phyloP scores from a whole-genome alignment of 1,140 invertebrate species.

The Magallana ariakensis region DNA sequence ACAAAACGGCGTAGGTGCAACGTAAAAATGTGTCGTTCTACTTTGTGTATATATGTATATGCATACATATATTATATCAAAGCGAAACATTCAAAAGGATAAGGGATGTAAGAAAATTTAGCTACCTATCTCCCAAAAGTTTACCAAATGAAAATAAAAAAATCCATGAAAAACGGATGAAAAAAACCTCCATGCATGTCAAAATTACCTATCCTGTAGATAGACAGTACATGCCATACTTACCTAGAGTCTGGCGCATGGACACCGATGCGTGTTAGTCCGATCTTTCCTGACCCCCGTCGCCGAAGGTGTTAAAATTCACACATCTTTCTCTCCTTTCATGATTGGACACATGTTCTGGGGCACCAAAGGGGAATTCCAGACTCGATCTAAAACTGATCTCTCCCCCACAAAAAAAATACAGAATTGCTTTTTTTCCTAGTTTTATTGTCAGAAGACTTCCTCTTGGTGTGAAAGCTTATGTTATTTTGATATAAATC shows the following conservation, averaged over 20 bases:
- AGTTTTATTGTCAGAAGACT: no score
- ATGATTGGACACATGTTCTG: conserved; percentile 26
- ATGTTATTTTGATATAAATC: neutral
- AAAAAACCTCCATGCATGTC: neutral
- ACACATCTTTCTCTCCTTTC: conserved; percentile 34
- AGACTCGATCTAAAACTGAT: neutral
- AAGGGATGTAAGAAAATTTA: no score
- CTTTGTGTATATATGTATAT: no score
- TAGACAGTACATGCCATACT: neutral
- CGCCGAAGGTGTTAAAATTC: conserved; percentile 35
- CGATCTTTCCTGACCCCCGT: conserved; percentile 18
- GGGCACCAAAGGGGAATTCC: conserved; percentile 8
- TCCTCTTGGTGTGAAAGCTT: neutral
- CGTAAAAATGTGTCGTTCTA: no score
- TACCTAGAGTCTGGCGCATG: neutral
- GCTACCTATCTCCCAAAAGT: no score
- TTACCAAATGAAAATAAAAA: no score
- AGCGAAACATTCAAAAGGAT: no score
- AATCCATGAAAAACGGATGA: no score
- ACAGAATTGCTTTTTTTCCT: no score
- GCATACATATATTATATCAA: no score
- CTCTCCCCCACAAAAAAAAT: neutral
- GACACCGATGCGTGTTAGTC: neutral
- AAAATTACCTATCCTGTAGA: neutral
- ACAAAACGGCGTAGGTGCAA: neutral